phyloP scores from a whole-genome alignment of 2,797 vertebrate species.

The Onychomys arenicola region DNA sequence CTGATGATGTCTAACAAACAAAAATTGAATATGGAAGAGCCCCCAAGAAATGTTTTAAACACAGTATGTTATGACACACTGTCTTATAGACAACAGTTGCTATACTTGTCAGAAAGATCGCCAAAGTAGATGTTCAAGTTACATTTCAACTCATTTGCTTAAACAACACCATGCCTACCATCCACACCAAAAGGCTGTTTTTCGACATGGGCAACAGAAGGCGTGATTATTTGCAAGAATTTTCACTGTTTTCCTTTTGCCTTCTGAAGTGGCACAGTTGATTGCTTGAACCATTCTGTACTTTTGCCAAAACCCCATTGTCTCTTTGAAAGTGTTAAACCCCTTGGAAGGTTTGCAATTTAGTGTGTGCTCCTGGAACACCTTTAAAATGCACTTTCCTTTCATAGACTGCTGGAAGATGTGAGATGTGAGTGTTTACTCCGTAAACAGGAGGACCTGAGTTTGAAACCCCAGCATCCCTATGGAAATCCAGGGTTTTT shows the following conservation, averaged over 20 bases:
- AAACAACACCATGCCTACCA: slow-evolving; percentile 74
- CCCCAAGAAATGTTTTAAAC: slow-evolving; percentile 75
- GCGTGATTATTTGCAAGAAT: slow-evolving; percentile 79
- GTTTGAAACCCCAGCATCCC: not conserved
- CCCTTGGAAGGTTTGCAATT: not conserved
- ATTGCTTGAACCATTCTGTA: not conserved
- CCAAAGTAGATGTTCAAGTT: slow-evolving; percentile 78
- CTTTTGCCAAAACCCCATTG: slow-evolving; percentile 64
- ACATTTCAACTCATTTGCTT: slow-evolving; percentile 71
- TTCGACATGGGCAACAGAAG: slow-evolving; percentile 78
- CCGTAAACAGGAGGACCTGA: not conserved
- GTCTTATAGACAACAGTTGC: slow-evolving; percentile 82
- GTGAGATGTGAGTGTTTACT: not conserved
- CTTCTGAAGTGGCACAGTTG: slow-evolving; percentile 44
- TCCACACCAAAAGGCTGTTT: slow-evolving; percentile 76
- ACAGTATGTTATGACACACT: slow-evolving; percentile 79
- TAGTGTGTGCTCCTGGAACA: not conserved
- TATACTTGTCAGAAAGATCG: slow-evolving; percentile 80
- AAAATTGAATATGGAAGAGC: slow-evolving; percentile 79
- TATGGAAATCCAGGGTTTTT: not conserved
- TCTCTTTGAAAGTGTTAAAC: slow-evolving; percentile 51
- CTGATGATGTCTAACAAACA: slow-evolving; percentile 78
- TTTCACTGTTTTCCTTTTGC: slow-evolving; percentile 75
- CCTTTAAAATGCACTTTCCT: slow-evolving; percentile 10
- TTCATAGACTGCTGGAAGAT: not conserved